phyloP scores from a whole-genome alignment of 2,888 invertebrate genomes.

The Stictocephala bisonia region DNA sequence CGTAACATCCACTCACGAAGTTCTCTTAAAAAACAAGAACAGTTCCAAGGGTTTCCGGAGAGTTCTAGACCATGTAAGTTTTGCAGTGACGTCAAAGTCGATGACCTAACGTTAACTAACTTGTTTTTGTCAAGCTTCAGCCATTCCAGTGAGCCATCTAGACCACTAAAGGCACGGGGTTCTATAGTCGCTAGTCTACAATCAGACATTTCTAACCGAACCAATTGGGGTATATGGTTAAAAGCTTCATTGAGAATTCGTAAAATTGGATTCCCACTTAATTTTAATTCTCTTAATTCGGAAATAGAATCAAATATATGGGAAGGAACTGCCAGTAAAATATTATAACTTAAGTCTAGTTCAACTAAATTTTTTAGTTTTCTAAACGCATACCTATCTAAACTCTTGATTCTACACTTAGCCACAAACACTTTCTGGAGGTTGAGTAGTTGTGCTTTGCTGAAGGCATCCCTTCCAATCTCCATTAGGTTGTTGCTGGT shows the following conservation, averaged over 20 bases:
- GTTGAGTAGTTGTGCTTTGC: slow-evolving; percentile 79
- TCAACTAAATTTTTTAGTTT: slow-evolving; percentile 85
- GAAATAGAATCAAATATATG: slow-evolving; percentile 78
- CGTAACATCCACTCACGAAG: slow-evolving; percentile 83
- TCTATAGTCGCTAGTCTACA: slow-evolving; percentile 78
- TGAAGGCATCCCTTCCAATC: slow-evolving; percentile 79
- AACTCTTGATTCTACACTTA: slow-evolving; percentile 74
- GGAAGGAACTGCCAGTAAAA: slow-evolving; percentile 75
- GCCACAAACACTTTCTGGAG: slow-evolving; percentile 83
- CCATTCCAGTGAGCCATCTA: slow-evolving; percentile 79
- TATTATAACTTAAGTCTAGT: slow-evolving; percentile 82
- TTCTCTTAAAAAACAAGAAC: slow-evolving; percentile 80
- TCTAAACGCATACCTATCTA: slow-evolving; percentile 80
- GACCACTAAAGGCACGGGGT: slow-evolving; percentile 76
- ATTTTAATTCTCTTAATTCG: slow-evolving; percentile 78
- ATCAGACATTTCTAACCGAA: slow-evolving; percentile 78
- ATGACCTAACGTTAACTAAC: slow-evolving; percentile 74
- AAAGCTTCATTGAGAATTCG: slow-evolving; percentile 78
- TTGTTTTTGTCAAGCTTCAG: slow-evolving; percentile 82
- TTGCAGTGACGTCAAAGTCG: slow-evolving; percentile 74
- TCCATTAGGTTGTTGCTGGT: slow-evolving; percentile 77
- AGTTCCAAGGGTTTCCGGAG: slow-evolving; percentile 86
- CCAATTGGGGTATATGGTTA: slow-evolving; percentile 73
- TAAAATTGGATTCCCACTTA: slow-evolving; percentile 80
- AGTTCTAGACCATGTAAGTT: slow-evolving; percentile 80